Evolutionary conservation across 1,140 invertebrate species (phyloP).

Genomic region (Steinernema khuongi): DNA sequence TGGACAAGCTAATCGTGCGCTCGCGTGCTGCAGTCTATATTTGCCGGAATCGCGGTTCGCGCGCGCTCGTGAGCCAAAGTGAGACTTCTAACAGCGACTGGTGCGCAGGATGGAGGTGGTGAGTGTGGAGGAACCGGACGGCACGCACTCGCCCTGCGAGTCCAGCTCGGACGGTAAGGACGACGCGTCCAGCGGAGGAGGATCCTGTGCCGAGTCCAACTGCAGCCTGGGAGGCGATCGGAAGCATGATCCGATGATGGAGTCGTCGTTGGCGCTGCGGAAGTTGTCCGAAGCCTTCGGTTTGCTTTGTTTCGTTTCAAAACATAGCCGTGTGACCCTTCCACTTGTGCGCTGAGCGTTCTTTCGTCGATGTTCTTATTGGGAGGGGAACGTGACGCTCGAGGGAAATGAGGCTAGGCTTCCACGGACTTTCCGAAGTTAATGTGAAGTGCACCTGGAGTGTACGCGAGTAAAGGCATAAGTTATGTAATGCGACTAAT

Average conservation of each 20-base stretch:
- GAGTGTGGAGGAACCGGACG: neutral
- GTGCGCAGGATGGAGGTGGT: neutral
- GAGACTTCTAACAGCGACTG: neutral
- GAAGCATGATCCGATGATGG: slow-evolving; percentile 28
- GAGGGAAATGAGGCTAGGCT: no score
- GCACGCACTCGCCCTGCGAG: slow-evolving; percentile 4
- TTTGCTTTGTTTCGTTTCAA: slow-evolving; percentile 26
- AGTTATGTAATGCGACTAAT: no score
- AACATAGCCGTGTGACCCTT: no score
- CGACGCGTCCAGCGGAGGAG: neutral
- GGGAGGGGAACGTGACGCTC: no score
- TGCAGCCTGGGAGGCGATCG: neutral
- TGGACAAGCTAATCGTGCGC: no score
- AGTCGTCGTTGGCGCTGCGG: slow-evolving; percentile 32
- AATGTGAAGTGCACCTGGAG: no score
- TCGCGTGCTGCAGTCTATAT: neutral
- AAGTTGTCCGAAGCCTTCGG: slow-evolving; percentile 37
- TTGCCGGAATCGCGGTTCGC: neutral
- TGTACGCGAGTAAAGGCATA: no score
- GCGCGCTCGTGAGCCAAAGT: neutral
- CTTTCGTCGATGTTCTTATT: no score
- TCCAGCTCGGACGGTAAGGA: neutral
- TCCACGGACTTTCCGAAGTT: neutral
- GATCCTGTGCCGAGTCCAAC: no score
- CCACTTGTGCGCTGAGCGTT: no score